Evolutionary conservation across 2,797 vertebrate species (phyloP).

Genomic region (Acipenser oxyrinchus): DNA sequence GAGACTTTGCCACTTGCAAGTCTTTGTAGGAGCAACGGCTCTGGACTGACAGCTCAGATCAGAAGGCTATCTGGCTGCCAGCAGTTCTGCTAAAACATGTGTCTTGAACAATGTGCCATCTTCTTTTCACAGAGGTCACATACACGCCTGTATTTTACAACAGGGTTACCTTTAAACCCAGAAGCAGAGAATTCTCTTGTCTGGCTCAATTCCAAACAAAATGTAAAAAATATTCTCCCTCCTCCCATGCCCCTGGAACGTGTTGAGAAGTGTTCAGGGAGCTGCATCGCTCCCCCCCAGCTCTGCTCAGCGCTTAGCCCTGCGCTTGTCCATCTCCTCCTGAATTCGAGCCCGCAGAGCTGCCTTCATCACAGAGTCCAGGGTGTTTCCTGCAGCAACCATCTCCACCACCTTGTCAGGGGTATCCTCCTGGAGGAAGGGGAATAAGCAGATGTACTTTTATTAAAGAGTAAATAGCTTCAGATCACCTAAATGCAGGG

Average conservation of each 20-base stretch:
- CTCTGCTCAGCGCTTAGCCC: slow-evolving; percentile 56
- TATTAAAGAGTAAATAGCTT: not conserved
- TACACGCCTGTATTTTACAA: too few relatives aligned
- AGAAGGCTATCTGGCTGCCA: too few relatives aligned
- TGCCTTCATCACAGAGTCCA: slow-evolving; percentile 71
- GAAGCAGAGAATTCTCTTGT: too few relatives aligned
- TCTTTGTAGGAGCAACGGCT: too few relatives aligned
- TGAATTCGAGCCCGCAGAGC: slow-evolving; percentile 68
- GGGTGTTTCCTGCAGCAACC: slow-evolving; percentile 65
- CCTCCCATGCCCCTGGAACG: not conserved
- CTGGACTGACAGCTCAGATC: too few relatives aligned
- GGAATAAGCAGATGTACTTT: not conserved
- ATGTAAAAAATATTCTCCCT: not conserved
- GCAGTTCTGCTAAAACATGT: too few relatives aligned
- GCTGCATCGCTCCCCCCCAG: not conserved
- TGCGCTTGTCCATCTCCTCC: slow-evolving; percentile 78
- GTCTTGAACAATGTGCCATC: too few relatives aligned
- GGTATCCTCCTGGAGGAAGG: slow-evolving; percentile 66
- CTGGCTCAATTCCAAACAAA: too few relatives aligned
- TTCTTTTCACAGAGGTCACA: too few relatives aligned
- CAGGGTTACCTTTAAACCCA: too few relatives aligned
- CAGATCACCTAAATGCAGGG: not conserved
- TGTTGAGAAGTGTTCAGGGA: not conserved
- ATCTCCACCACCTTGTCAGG: slow-evolving; percentile 69
- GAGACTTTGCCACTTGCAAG: too few relatives aligned